Conservation (phyloP, 2,797 vertebrate genomes). For the Pipistrellus pygmaeus region DNA sequence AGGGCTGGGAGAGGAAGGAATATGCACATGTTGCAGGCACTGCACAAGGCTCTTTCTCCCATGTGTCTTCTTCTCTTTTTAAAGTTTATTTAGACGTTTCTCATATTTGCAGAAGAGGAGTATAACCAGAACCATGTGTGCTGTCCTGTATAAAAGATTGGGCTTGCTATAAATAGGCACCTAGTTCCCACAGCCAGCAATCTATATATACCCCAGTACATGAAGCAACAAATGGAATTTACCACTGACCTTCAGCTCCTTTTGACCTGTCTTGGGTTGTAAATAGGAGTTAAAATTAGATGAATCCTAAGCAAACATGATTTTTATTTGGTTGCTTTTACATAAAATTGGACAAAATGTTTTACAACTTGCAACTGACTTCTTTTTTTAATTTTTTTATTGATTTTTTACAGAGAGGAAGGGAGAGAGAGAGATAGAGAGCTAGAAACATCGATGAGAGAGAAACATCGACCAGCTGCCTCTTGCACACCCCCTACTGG, state of each 20-base stretch:
- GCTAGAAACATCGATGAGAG: no score
- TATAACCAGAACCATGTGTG: not conserved
- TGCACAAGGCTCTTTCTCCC: not conserved
- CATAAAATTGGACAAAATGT: not conserved
- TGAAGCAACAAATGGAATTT: constrained; percentile 1
- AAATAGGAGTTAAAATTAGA: constrained; percentile 50
- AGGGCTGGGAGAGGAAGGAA: no score
- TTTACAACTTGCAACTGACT: constrained; percentile 8
- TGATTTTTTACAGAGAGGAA: no score
- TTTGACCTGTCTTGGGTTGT: not conserved
- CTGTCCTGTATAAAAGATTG: not conserved
- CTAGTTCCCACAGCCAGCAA: constrained; percentile 15
- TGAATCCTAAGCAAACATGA: not conserved
- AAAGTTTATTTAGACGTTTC: not conserved
- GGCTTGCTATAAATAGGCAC: not conserved
- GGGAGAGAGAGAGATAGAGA: no score
- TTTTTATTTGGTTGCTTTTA: constrained; percentile 18
- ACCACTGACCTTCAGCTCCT: constrained; percentile 36
- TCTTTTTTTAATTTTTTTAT: constrained; percentile 67
- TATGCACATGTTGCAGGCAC: not conserved
- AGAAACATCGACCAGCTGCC: no score
- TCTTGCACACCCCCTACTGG: no score
- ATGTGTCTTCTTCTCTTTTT: not conserved
- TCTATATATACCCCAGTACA: not conserved
- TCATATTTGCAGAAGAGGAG: not conserved